Evolutionary conservation across 2,113 vertebrate species (phyloP), one percentile per base, ranked within the genome.

Genomic region (Nyctibius bracteatus): DNA sequence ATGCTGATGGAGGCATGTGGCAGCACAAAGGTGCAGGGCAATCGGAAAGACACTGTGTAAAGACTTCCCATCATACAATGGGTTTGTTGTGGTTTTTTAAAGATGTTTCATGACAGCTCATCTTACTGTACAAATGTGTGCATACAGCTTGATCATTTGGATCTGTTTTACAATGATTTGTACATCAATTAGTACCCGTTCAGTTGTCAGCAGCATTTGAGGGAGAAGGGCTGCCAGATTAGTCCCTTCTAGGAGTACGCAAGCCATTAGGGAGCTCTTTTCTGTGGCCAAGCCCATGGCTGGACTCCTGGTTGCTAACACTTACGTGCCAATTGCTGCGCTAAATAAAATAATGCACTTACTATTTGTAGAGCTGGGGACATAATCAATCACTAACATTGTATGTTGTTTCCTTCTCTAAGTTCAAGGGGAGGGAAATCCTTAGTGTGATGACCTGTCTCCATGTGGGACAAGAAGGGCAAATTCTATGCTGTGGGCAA

Each of bases 81-180:
- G 13, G 43, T 67, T 58, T 65, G 11, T 30, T 14, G 11, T 37
- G 5, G 0, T 8, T 39, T 77, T 8, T 65, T 52, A 8, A 23
- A 41, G 37, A 66, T 10, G 22, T 54, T 61, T 73, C 1, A 1
- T 43, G 49, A 6, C 11, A 83, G 54, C 17, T 68, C 2, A 0
- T 49, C 35, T 59, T 33, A 1, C 39, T 33, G 81, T 35, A 35
- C 16, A 23, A 33, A 24, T 4, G 14, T 15, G 33, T 51, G 18
- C 1, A 0, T 19, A 51, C 30, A 52, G 15, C 15, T 61, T 20
- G 41, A 25, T 49, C 2, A 0, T 20, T 58, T 12, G 35, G 21
- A 12, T 73, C 22, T 41, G 31, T 31, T 27, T 59, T 51, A 16
- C 43, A 61, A 8, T 4, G 33, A 14, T 75, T 61, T 65, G 61